Evolutionary conservation across 2,888 invertebrate genomes (phyloP).

Genomic region (Scrobipalpa costella): DNA sequence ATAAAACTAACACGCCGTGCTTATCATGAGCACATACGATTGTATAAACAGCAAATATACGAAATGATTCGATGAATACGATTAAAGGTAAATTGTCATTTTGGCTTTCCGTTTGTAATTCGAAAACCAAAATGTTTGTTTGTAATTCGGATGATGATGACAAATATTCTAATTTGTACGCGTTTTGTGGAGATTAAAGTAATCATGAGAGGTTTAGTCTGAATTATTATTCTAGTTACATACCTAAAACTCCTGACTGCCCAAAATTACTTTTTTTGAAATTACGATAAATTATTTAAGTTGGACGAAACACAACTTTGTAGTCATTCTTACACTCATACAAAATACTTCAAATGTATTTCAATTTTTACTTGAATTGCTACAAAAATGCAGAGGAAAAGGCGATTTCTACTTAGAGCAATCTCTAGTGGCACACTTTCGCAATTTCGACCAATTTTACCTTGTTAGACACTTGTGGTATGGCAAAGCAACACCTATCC

Average conservation of each 20-base stretch:
- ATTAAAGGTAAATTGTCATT: not conserved
- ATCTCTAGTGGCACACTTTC: conserved; percentile 17
- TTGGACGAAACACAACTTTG: no score
- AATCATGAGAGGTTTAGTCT: not conserved
- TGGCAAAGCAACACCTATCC: conserved; percentile 11
- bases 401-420: conserved; percentile 13
- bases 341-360: not conserved
- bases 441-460: conserved; percentile 15
- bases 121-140: not conserved
- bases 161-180: conserved; percentile 1
- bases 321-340: not conserved
- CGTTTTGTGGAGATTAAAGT: not conserved
- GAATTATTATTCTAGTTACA: not conserved
- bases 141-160: conserved; percentile 10
- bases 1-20: conserved; percentile 1
- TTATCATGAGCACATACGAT: conserved; percentile 5
- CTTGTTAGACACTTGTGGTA: conserved; percentile 5
- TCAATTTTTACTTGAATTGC: not conserved
- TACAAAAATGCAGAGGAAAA: not conserved
- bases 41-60: not conserved
- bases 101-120: not conserved
- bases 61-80: not conserved
- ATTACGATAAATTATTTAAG: no score
- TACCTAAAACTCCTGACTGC: no score
- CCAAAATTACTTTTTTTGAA: no score